Evolutionary conservation across 1,140 invertebrate species (phyloP), one percentile per base, ranked within the genome.

Genomic region (Amphibalanus amphitrite): DNA sequence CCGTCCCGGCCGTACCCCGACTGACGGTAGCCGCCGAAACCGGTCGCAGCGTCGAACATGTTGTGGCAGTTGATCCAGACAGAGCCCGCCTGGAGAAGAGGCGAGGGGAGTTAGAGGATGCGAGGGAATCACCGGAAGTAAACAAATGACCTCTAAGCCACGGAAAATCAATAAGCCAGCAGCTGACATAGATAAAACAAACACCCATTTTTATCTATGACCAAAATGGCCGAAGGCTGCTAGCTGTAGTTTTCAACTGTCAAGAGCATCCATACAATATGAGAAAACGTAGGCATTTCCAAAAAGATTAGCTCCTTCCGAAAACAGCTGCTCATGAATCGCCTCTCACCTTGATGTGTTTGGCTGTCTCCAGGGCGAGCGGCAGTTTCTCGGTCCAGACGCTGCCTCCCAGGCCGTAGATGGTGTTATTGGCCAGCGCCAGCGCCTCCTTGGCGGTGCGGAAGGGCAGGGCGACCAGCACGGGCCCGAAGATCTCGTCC

Each of bases 21-120:
- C 72, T 81, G 79, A 76, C 82, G 82, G 69, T 80, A 78, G 20
- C 82, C 83, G 38, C 82, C 81, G 78, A 84, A 82, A 13, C 82
- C 78, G 30, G 82, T 76, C 29, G 81, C 81, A 30, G 83, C 80
- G 77, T 82, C 82, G 77, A 84, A 80, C 68, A 82, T 69, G 70
- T 84, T 84, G 77, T 84, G 81, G 71, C 77, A 77, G 77, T 87
- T 87, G 30, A 86, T 79, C 85, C 85, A 87, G 38, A 86, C 79
- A 71, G 81, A 82, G 17, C 81, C 80, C n/a, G 82, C 82, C 77
- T 81, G 70, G 40, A 76, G 73, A 71, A 38, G n/a, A n/a, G n/a
- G n/a, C n/a, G n/a, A n/a, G n/a, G n/a, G n/a, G n/a, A n/a, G n/a
- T n/a, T n/a, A n/a, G n/a, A n/a, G n/a, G n/a, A n/a, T n/a, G n/a